Percentiles rank a stretch among this genome's conserved stretches.
phyloP scores from a whole-genome alignment of 2,113 vertebrate genomes.

The Trachemys scripta region DNA sequence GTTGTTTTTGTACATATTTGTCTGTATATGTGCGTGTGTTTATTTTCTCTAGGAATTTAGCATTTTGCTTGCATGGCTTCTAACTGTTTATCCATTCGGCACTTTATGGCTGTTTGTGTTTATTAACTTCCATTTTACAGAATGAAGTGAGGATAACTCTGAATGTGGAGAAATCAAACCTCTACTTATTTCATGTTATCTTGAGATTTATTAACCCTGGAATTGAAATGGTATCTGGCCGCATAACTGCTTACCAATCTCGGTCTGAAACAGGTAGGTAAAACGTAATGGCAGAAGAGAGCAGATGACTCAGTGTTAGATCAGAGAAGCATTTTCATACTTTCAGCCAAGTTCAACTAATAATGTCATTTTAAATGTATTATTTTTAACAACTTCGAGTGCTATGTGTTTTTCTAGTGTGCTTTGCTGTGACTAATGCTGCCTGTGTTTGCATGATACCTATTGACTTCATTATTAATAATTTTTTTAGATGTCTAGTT shows the following conservation, averaged over 20 bases:
- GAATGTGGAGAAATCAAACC: constrained; percentile 83
- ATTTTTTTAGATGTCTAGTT: background rate
- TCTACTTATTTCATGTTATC: constrained; percentile 85
- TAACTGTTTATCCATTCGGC: constrained; percentile 38
- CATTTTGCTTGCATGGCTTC: constrained; percentile 60
- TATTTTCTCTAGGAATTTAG: constrained; percentile 42
- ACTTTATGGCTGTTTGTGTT: constrained; percentile 57
- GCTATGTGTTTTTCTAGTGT: constrained; percentile 7
- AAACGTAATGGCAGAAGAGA: background rate
- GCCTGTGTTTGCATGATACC: constrained; percentile 36
- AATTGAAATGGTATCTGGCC: constrained; percentile 79
- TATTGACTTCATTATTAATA: background rate
- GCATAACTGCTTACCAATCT: constrained; percentile 81
- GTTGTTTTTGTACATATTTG: constrained; percentile 1
- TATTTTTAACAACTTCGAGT: background rate
- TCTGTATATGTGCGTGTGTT: constrained; percentile 12
- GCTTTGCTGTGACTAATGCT: background rate
- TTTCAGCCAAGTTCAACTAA: background rate
- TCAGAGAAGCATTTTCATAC: background rate
- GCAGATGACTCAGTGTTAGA: background rate
- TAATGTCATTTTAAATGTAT: background rate
- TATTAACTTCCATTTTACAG: constrained; percentile 85
- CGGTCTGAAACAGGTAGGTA: constrained; percentile 84
- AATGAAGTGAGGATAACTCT: constrained; percentile 90
- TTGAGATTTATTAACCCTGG: constrained; percentile 90